Percentiles rank a stretch among this genome's conserved stretches.
phyloP scores from a whole-genome alignment of 2,888 invertebrate species.

The Campopleginae sp. region DNA sequence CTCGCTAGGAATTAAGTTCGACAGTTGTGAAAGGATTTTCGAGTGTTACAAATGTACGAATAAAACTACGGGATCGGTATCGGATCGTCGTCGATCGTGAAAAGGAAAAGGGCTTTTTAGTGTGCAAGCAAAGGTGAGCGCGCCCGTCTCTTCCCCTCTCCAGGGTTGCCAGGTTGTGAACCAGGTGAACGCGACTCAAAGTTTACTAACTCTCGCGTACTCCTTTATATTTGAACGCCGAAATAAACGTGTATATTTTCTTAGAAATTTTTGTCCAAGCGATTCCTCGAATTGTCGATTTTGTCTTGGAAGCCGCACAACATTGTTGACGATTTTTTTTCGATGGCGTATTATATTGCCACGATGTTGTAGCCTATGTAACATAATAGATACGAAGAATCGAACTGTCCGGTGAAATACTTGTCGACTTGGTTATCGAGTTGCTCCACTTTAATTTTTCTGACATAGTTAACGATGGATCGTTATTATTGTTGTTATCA shows the following conservation, averaged over 20 bases:
- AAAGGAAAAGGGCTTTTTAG: slow-evolving; percentile 57
- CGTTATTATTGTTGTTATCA: slow-evolving; percentile 28
- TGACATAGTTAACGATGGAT: slow-evolving; percentile 34
- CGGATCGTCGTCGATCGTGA: slow-evolving; percentile 20
- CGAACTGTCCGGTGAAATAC: not conserved
- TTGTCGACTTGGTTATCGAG: not conserved
- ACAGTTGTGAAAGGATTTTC: not conserved
- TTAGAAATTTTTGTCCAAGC: not conserved
- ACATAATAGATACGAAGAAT: not conserved
- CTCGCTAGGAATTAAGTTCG: not conserved
- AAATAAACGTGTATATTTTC: slow-evolving; percentile 11
- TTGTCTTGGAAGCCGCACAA: not conserved
- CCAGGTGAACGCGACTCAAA: slow-evolving; percentile 61
- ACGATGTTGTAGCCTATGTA: not conserved
- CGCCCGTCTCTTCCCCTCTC: slow-evolving; percentile 35
- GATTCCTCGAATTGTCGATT: not conserved
- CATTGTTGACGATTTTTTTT: slow-evolving; percentile 3
- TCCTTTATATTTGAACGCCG: not conserved
- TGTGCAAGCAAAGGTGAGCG: slow-evolving; percentile 53
- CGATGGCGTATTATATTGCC: not conserved
- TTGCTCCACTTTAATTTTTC: not conserved
- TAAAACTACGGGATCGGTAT: slow-evolving; percentile 15
- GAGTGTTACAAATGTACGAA: not conserved
- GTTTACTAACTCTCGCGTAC: slow-evolving; percentile 35
- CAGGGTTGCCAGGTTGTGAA: slow-evolving; percentile 69